These are phyloP conservation scores for Malacoraja senta DNA, from an alignment of 2,797 vertebrate genomes.

Conservation along the genomic window DNA sequence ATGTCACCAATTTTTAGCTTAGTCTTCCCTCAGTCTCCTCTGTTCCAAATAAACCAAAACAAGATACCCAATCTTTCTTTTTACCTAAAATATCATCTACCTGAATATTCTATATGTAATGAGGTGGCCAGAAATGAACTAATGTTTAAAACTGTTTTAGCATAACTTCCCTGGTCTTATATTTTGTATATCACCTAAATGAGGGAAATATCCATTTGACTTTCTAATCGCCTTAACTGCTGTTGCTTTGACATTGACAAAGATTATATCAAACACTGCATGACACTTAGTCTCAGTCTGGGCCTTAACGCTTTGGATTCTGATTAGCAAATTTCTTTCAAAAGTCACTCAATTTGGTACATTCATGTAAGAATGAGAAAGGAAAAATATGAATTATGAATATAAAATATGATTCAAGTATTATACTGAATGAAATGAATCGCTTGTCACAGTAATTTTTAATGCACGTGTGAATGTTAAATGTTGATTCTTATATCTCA, in stretches of 20 bases:
- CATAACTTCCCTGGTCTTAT: too few relatives aligned
- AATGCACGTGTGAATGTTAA: background rate
- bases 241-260: background rate
- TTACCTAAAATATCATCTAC: too few relatives aligned
- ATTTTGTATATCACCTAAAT: too few relatives aligned
- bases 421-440: background rate
- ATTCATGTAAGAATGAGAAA: background rate
- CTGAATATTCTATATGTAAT: too few relatives aligned
- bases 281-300: background rate
- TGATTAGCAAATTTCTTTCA: background rate
- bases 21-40: too few relatives aligned
- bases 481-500: background rate
- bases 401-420: background rate
- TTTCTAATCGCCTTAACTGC: too few relatives aligned
- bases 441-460: background rate
- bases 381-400: background rate
- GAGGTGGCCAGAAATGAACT: too few relatives aligned
- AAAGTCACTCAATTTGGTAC: background rate
- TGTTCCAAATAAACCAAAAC: too few relatives aligned
- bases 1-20: too few relatives aligned
- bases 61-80: too few relatives aligned
- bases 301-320: background rate
- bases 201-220: too few relatives aligned
- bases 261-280: background rate
- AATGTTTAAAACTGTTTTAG: too few relatives aligned